Percentiles rank a stretch among this genome's conserved stretches.
Evolutionary conservation across 2,888 invertebrate species (phyloP).

Genomic region (Scaeva pyrastri): DNA sequence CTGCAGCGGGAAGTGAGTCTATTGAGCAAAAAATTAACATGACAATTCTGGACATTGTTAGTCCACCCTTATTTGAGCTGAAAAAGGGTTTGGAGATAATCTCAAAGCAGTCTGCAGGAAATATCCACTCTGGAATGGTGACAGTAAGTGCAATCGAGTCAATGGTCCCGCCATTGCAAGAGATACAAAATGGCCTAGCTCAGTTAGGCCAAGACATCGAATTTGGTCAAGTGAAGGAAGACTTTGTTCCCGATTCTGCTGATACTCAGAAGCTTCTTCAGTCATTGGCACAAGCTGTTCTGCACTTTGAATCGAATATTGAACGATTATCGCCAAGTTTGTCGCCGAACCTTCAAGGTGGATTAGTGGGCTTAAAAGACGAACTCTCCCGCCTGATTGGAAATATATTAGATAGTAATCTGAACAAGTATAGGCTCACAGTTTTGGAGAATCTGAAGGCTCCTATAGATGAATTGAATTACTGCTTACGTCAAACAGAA

Average conservation of each 20-base stretch:
- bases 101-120: slow-evolving; percentile 80
- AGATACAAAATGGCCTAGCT: slow-evolving; percentile 86
- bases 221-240: slow-evolving; percentile 81
- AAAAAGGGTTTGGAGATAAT: slow-evolving; percentile 86
- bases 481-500: slow-evolving; percentile 83
- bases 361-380: slow-evolving; percentile 84
- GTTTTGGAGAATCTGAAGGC: slow-evolving; percentile 85
- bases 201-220: slow-evolving; percentile 84
- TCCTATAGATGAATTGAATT: slow-evolving; percentile 85
- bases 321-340: slow-evolving; percentile 79
- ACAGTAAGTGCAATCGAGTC: slow-evolving; percentile 84
- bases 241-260: slow-evolving; percentile 80
- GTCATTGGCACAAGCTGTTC: slow-evolving; percentile 83
- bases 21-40: slow-evolving; percentile 85
- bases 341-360: slow-evolving; percentile 79
- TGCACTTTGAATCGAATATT: slow-evolving; percentile 83
- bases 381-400: slow-evolving; percentile 86
- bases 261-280: slow-evolving; percentile 83
- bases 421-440: slow-evolving; percentile 82
- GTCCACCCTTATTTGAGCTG: slow-evolving; percentile 87
- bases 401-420: slow-evolving; percentile 85
- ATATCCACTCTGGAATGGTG: slow-evolving; percentile 81
- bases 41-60: slow-evolving; percentile 87
- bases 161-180: slow-evolving; percentile 86
- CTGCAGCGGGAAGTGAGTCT: slow-evolving; percentile 79